These are phyloP conservation scores for Agrochola lychnidis DNA, from an alignment of 2,888 invertebrate species.

Conservation along the genomic window DNA sequence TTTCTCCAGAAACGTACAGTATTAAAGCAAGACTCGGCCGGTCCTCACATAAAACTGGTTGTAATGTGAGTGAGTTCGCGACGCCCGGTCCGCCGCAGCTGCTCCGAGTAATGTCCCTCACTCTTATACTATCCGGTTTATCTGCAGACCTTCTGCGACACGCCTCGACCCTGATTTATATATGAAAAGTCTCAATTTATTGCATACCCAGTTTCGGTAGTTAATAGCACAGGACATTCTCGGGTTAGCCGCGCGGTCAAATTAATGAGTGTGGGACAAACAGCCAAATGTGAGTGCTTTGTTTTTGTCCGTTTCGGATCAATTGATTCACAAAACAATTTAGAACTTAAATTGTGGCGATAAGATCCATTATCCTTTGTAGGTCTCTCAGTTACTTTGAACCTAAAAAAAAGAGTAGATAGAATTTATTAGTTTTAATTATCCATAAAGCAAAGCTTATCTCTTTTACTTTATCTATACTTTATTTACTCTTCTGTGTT, in stretches of 20 bases:
- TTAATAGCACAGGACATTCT: constrained; percentile 85
- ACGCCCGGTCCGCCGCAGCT: constrained; percentile 74
- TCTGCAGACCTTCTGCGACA: constrained; percentile 81
- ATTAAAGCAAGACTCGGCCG: constrained; percentile 72
- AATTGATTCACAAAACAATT: constrained; percentile 37
- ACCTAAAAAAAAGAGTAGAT: constrained; percentile 54
- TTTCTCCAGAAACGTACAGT: constrained; percentile 71
- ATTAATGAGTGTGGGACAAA: constrained; percentile 84
- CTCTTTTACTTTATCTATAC: constrained; percentile 54
- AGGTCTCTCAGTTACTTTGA: constrained; percentile 1
- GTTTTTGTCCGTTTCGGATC: constrained; percentile 69
- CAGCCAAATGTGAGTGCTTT: constrained; percentile 73
- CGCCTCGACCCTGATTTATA: constrained; percentile 84
- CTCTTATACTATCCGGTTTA: constrained; percentile 82
- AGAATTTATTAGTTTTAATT: constrained; percentile 66
- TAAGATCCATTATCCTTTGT: constrained; percentile 40
- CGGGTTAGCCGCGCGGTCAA: constrained; percentile 80
- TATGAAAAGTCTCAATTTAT: constrained; percentile 85
- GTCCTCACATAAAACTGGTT: constrained; percentile 78
- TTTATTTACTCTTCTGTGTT: constrained; percentile 51
- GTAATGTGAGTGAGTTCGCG: constrained; percentile 83
- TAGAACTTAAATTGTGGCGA: constrained; percentile 26
- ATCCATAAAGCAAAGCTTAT: constrained; percentile 61
- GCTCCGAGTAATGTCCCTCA: constrained; percentile 79
- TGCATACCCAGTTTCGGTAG: constrained; percentile 78